Conservation (phyloP, 2,888 invertebrate genomes). For the Campoplex nolae region DNA sequence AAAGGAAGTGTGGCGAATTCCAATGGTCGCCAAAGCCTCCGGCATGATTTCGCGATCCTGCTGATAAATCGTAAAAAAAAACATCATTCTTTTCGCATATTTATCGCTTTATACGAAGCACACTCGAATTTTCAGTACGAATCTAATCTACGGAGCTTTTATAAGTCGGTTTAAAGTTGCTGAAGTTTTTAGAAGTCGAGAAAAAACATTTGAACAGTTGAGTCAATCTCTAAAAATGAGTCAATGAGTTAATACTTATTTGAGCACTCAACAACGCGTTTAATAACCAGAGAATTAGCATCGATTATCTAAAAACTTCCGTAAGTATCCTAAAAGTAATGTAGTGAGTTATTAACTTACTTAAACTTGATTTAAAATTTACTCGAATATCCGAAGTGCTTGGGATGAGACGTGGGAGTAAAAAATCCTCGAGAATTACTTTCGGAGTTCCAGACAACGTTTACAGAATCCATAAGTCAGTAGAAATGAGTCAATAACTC, state of each 20-base stretch:
- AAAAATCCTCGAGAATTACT: too few species aligned
- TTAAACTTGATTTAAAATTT: not conserved
- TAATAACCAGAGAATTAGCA: too few species aligned
- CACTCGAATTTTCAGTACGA: not conserved
- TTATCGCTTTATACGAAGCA: not conserved
- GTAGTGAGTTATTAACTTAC: not conserved
- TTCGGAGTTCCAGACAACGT: too few species aligned
- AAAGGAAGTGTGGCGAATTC: constrained; percentile 36
- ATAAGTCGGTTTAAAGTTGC: not conserved
- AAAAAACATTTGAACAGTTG: not conserved
- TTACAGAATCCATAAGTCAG: too few species aligned
- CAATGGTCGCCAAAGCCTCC: constrained; percentile 8
- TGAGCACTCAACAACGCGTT: too few species aligned
- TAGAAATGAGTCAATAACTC: too few species aligned
- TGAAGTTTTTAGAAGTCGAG: not conserved
- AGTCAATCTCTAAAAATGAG: not conserved
- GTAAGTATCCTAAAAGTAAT: not conserved
- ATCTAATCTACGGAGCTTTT: not conserved
- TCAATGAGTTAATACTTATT: not conserved
- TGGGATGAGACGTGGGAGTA: too few species aligned
- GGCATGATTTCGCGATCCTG: constrained; percentile 1
- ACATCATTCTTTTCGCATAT: not conserved
- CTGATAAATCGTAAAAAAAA: not conserved
- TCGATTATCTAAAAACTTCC: not conserved
- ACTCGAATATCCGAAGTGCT: too few species aligned